Base-by-base conservation (phyloP, 2,113 vertebrate species). In the Phrynocephalus versicolor region DNA sequence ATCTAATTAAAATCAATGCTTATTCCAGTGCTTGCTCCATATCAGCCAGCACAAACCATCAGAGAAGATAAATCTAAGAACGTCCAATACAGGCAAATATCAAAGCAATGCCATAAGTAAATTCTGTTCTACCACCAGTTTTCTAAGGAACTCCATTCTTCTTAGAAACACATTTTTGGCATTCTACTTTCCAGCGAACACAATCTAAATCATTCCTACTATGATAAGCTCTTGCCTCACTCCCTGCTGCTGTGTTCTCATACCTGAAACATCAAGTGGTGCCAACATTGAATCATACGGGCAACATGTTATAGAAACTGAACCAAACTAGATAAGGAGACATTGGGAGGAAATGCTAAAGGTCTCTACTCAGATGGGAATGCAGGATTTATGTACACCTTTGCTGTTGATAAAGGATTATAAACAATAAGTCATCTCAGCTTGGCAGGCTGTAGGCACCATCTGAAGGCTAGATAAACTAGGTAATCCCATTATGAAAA, bases 101-200 rank as follows among this genome's bases (percentile, higher is more conserved):
- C 67, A 72, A 87, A 79, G 27, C 27, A n/a, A 27, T 33, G 51
- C 64, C n/a, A 15, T 75, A 75, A 85, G 13, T 37, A 25, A 57
- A 25, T 85, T 85, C 18, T 71, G 79, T 72, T 15, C 57, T 72
- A 41, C 51, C 55, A 30, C 79, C 45, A 57, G 6, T 18, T 33
- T 79, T 64, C 64, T 77, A 57, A 79, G 69, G 14, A 13, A 62
- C 77, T 51, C 13, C 21, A n/a, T 37, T 65, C 25, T 76, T 87
- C 39, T 70, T 83, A 23, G 33, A 77, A 41, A 27, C 12, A 58
- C 8, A 7, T 75, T 82, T 79, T 89, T 70, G 81, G n/a, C 88
- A 89, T 73, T 85, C 71, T 83, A 27, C 13, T 80, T 76, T 64
- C 64, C 51, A 45, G 67, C 45, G 64, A 74, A 67, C 8, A 84